These are phyloP conservation scores for Cephus spinipes DNA, from an alignment of 2,888 invertebrate genomes.

Conservation along the genomic window DNA sequence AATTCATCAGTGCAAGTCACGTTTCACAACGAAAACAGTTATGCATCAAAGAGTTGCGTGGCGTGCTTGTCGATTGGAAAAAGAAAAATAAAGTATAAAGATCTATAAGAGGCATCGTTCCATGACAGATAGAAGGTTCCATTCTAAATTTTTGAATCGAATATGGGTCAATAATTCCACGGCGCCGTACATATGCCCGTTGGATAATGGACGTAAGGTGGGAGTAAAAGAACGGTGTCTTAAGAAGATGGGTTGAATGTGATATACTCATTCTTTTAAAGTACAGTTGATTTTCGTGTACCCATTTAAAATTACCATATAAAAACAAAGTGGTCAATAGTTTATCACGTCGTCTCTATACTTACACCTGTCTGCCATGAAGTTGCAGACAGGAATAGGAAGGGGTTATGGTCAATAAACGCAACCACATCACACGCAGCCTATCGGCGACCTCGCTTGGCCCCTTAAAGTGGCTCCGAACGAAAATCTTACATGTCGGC, in stretches of 20 bases:
- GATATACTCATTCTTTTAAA: not conserved
- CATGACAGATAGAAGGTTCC: not conserved
- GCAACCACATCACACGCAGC: constrained; percentile 64
- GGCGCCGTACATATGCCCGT: not conserved
- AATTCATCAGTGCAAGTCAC: not conserved
- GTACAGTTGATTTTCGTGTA: not conserved
- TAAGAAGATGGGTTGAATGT: not conserved
- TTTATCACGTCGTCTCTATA: not conserved
- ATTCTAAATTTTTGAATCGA: not conserved
- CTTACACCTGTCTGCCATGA: constrained; percentile 25
- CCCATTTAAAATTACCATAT: not conserved
- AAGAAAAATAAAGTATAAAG: not conserved
- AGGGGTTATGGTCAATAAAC: constrained; percentile 67
- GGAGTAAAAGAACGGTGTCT: not conserved
- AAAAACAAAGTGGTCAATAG: not conserved
- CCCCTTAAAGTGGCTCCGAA: constrained; percentile 60
- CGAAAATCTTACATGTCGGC: constrained; percentile 62
- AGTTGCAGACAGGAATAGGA: constrained; percentile 54
- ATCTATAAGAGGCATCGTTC: not conserved
- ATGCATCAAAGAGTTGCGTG: not conserved
- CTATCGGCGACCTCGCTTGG: constrained; percentile 62
- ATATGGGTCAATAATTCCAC: not conserved
- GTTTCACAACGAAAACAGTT: not conserved
- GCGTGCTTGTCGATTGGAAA: not conserved
- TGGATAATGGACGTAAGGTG: not conserved